A percentile compares a stretch with the other conserved stretches of the same genome.
Conservation (phyloP, 2,113 vertebrate genomes). For the Motacilla alba region DNA sequence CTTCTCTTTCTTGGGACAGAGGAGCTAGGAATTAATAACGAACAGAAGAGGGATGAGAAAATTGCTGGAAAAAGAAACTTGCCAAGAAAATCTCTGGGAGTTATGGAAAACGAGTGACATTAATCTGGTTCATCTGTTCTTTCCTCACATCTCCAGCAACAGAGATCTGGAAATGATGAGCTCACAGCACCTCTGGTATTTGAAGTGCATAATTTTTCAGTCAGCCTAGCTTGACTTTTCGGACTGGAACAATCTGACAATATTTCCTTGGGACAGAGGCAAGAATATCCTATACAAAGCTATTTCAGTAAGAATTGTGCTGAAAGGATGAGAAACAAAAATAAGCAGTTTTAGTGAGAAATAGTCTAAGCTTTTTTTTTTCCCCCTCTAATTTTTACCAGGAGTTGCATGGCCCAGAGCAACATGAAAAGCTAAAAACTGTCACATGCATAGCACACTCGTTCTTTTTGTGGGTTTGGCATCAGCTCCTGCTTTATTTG, state of each 20-base stretch:
- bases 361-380: background rate
- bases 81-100: background rate
- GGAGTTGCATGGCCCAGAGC: background rate
- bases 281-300: background rate
- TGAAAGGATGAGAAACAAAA: background rate
- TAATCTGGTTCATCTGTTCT: background rate
- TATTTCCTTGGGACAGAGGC: background rate
- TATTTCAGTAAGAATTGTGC: background rate
- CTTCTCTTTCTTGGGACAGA: background rate
- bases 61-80: background rate
- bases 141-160: background rate
- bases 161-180: background rate
- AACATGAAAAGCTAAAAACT: background rate
- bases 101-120: background rate
- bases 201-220: conserved; percentile 10
- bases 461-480: background rate
- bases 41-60: background rate
- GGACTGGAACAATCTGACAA: background rate
- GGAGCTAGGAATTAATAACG: background rate
- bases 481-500: background rate
- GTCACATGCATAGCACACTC: background rate
- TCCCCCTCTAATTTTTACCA: background rate
- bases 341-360: background rate
- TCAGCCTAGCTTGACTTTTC: background rate
- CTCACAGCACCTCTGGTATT: background rate